Evolutionary conservation across 53 echinoderm and acorn worm species (phyloP).

Genomic region (Luidia sarsii): DNA sequence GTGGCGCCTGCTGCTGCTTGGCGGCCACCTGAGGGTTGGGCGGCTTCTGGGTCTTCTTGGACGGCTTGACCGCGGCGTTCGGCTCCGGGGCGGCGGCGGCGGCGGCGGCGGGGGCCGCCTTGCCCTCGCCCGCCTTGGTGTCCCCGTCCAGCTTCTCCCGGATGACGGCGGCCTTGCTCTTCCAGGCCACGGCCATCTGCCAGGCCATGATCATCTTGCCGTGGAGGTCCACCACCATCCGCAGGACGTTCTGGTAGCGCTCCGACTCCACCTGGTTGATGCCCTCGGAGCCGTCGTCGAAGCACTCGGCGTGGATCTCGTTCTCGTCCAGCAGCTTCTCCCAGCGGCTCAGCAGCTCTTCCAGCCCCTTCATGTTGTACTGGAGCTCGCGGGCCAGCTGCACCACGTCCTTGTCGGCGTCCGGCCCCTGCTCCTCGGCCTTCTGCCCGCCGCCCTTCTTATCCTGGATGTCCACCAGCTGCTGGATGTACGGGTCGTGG

Average conservation of each 20-base stretch:
- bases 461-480: background rate
- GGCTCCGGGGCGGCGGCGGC: too few relatives aligned
- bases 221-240: constrained; percentile 84
- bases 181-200: constrained; percentile 77
- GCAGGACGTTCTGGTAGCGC: constrained; percentile 64
- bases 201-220: constrained; percentile 66
- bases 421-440: constrained; percentile 12
- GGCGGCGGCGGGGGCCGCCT: too few relatives aligned
- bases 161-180: constrained; percentile 82
- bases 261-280: constrained; percentile 54
- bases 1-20: too few relatives aligned
- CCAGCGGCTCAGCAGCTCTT: constrained; percentile 67
- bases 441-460: background rate
- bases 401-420: constrained; percentile 13
- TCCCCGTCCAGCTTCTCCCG: constrained; percentile 63
- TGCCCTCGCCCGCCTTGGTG: too few relatives aligned
- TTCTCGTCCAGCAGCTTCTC: constrained; percentile 65
- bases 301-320: constrained; percentile 68
- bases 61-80: too few relatives aligned
- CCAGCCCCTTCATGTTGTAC: constrained; percentile 63
- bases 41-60: too few relatives aligned
- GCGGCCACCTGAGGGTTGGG: too few relatives aligned
- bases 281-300: constrained; percentile 56
- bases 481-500: constrained; percentile 58
- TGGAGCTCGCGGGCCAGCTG: constrained; percentile 75